A percentile compares a stretch with the other conserved stretches of the same genome.
These are phyloP conservation scores for Mesaphorura yosii DNA, from an alignment of 1,140 invertebrate genomes.

Conservation along the genomic window DNA sequence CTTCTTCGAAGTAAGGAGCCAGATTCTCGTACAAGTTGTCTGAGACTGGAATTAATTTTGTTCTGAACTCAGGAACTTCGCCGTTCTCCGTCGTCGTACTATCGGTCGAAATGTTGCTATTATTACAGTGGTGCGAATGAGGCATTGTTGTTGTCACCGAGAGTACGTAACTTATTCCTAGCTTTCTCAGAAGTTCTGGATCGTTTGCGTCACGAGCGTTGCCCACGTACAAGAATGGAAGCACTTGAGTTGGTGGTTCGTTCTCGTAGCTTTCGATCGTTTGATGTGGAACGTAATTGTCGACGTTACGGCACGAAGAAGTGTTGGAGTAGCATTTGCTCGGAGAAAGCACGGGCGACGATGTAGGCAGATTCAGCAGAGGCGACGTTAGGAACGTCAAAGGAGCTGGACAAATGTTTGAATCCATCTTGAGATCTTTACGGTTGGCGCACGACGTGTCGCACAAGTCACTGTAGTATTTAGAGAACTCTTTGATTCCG, in stretches of 20 bases:
- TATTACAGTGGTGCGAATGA: constrained; percentile 32
- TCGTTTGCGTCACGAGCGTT: constrained; percentile 74
- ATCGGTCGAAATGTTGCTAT: background rate
- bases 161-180: constrained; percentile 61
- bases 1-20: constrained; percentile 82
- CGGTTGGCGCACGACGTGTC: constrained; percentile 36
- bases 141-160: constrained; percentile 72
- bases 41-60: constrained; percentile 33
- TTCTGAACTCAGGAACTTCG: constrained; percentile 21
- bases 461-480: constrained; percentile 51
- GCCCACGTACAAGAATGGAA: constrained; percentile 78
- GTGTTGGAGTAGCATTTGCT: no score
- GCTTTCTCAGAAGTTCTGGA: constrained; percentile 49
- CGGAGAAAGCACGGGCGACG: no score
- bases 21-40: constrained; percentile 81
- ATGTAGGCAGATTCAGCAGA: constrained; percentile 8
- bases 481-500: constrained; percentile 56
- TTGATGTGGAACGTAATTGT: constrained; percentile 33
- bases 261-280: constrained; percentile 27
- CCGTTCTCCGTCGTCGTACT: background rate
- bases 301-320: constrained; percentile 34
- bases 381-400: constrained; percentile 18
- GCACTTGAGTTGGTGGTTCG: constrained; percentile 43
- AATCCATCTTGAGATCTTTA: constrained; percentile 26
- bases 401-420: constrained; percentile 13